Conservation (phyloP, 2,888 invertebrate genomes). For the Chydorus sphaericus region DNA sequence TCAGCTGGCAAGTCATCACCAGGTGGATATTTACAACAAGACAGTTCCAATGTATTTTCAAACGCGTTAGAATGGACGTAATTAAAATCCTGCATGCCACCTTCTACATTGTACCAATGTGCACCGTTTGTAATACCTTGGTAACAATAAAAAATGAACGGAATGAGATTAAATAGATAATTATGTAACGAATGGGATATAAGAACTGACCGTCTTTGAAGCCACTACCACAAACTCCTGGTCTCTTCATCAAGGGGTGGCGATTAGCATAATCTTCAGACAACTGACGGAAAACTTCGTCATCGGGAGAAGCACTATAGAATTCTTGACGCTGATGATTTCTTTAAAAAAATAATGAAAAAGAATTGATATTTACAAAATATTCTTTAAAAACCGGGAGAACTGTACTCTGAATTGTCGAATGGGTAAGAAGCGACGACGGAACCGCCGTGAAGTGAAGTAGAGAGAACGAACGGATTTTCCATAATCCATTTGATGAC, state of each 20-base stretch:
- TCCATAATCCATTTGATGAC: constrained; percentile 76
- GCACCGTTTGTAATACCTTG: constrained; percentile 94
- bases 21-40: constrained; percentile 81
- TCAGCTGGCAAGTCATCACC: constrained; percentile 52
- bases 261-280: constrained; percentile 58
- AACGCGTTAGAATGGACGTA: constrained; percentile 81
- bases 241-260: constrained; percentile 53
- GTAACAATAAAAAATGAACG: no score
- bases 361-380: no score
- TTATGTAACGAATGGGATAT: no score
- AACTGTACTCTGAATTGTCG: constrained; percentile 60
- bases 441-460: constrained; percentile 87
- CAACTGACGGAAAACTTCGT: constrained; percentile 60
- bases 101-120: constrained; percentile 78
- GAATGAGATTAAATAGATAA: no score
- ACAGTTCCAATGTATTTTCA: constrained; percentile 88
- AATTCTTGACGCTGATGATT: constrained; percentile 39
- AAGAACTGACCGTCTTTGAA: constrained; percentile 45
- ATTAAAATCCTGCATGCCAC: constrained; percentile 99
- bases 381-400: no score
- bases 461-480: constrained; percentile 81
- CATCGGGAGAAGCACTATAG: constrained; percentile 65
- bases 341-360: no score
- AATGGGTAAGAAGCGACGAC: constrained; percentile 96
- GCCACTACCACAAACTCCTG: constrained; percentile 47